Evolutionary conservation across 1,140 invertebrate species (phyloP).

Genomic region (Andrena cerasifolii): DNA sequence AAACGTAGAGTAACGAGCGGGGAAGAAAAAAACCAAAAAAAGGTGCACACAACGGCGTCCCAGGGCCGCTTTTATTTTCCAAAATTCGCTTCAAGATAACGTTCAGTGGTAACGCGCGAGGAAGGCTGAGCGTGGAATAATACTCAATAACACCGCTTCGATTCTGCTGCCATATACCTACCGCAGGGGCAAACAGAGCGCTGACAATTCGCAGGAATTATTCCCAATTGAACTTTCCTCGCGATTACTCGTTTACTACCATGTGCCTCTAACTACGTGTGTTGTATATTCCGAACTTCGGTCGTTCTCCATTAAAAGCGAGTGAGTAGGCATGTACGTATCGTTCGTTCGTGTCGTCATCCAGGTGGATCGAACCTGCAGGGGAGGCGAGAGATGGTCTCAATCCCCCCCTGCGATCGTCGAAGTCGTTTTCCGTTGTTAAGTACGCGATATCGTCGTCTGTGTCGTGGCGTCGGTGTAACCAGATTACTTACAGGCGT

Average conservation of each 20-base stretch:
- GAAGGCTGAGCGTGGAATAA: slow-evolving; percentile 7
- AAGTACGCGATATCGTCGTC: slow-evolving; percentile 1
- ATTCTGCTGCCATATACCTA: too few relatives aligned
- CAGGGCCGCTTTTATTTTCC: slow-evolving; percentile 72
- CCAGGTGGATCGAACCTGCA: neutral
- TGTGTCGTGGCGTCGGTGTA: slow-evolving; percentile 6
- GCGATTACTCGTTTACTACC: neutral
- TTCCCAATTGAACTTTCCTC: slow-evolving; percentile 23
- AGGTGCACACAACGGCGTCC: slow-evolving; percentile 77
- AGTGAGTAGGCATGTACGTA: neutral
- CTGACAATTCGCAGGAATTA: neutral
- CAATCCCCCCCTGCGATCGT: too few relatives aligned
- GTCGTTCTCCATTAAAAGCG: neutral
- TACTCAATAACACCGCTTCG: too few relatives aligned
- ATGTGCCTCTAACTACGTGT: slow-evolving; percentile 35
- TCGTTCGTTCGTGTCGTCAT: slow-evolving; percentile 25
- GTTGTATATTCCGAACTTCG: slow-evolving; percentile 26
- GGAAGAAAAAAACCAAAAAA: slow-evolving; percentile 57
- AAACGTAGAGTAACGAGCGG: slow-evolving; percentile 61
- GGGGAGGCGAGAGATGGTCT: too few relatives aligned
- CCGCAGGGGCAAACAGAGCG: neutral
- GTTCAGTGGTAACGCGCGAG: neutral
- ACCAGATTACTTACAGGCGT: slow-evolving; percentile 76
- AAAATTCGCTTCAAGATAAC: slow-evolving; percentile 38
- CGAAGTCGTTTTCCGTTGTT: slow-evolving; percentile 1